Base-by-base conservation (phyloP, 2,888 invertebrate species). In the Nymphalis polychloros region DNA sequence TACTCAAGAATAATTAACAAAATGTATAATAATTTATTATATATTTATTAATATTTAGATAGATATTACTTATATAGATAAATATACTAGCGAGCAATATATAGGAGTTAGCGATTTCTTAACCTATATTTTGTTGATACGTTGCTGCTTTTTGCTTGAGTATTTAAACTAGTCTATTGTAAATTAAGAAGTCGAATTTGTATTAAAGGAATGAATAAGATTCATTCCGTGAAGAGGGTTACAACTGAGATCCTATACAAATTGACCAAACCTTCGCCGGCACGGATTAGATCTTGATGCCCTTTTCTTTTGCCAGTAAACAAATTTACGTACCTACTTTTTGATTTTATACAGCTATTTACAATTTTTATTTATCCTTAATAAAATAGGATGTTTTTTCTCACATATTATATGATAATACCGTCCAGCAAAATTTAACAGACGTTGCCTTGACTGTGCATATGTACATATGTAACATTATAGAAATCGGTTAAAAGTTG, bases 241-340 rank as follows among this genome's bases (percentile, higher is more conserved):
- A 75, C 73, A 73, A 72, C 64, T 67, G 65, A 69, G 70, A 72
- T 81, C 88, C 89, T 88, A 88, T 88, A 83, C 81, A 89, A 89
- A 89, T 85, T 82, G 84, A 82, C 83, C 76, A 74, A 76, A 69
- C 81, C 81, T 79, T 80, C 75, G 73, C 70, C 72, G 73, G 78
- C 23, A 72, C 71, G 72, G 77, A 83, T 81, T 84, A 78, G 77
- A 79, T 83, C 84, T 81, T 82, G 81, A 82, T 84, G 82, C 75
- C 79, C 80, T 84, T 86, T 86, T 75, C 78, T 78, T 77, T 78
- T 73, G 73, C 70, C 70, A 72, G 76, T 73, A 82, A 84, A 86
- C 74, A 81, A 64, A 67, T 63, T 65, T 23, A 23, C 63, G 50
- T 50, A 8, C 23, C 20, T 53, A 50, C n/a, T n/a, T 16, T 47